These are phyloP conservation scores for Pipistrellus nathusii DNA, from an alignment of 2,797 vertebrate genomes.

Conservation along the genomic window DNA sequence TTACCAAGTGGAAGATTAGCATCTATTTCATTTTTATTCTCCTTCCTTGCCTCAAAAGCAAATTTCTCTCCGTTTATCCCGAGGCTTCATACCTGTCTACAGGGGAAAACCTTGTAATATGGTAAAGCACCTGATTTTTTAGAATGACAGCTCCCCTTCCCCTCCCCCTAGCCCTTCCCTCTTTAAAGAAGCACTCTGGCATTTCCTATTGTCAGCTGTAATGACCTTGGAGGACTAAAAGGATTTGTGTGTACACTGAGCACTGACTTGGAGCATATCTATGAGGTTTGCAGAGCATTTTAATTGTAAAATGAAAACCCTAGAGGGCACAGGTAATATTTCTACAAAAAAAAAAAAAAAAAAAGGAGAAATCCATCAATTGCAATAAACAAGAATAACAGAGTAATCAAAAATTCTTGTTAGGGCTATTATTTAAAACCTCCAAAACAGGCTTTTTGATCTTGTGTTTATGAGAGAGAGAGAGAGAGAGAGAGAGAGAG, in stretches of 20 bases:
- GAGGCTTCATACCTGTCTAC: conserved; percentile 28
- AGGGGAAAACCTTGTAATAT: conserved; percentile 44
- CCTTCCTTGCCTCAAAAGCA: conserved; percentile 41
- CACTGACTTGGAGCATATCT: conserved; percentile 71
- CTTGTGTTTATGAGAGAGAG: not conserved
- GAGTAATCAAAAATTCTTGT: conserved; percentile 71
- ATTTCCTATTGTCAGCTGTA: conserved; percentile 76
- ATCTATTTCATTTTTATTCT: conserved; percentile 52
- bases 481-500: not conserved
- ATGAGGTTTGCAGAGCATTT: conserved; percentile 68
- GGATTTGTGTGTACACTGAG: conserved; percentile 75
- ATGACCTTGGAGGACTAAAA: conserved; percentile 79
- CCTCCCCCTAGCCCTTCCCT: not conserved
- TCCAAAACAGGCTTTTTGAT: conserved; percentile 26
- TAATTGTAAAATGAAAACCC: conserved; percentile 80
- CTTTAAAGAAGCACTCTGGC: conserved; percentile 73
- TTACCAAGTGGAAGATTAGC: conserved; percentile 17
- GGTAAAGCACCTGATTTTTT: conserved; percentile 45
- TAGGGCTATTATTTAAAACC: conserved; percentile 60
- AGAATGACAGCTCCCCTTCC: not conserved
- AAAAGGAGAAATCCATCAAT: conserved; percentile 68
- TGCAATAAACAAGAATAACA: conserved; percentile 68
- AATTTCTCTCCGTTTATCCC: conserved; percentile 36
- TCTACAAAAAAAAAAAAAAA: not conserved
- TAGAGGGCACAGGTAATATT: conserved; percentile 66